A percentile compares a stretch with the other conserved stretches of the same genome.
Conservation (phyloP, 2,797 vertebrate species). For the Myotis planiceps region DNA sequence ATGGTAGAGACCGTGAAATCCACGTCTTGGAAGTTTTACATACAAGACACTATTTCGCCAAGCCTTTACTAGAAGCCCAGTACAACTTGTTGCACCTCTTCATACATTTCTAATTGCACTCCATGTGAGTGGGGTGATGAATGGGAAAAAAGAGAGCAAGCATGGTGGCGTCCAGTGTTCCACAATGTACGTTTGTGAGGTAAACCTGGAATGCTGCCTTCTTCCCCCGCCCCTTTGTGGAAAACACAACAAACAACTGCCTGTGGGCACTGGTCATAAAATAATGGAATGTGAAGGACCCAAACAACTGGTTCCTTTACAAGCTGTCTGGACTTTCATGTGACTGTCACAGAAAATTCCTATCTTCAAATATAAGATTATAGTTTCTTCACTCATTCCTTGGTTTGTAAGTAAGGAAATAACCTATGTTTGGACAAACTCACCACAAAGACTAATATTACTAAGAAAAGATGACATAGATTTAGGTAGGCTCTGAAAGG, state of each 20-base stretch:
- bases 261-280: neutral
- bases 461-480: neutral
- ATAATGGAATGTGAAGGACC: neutral
- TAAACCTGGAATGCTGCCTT: neutral
- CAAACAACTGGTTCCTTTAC: neutral
- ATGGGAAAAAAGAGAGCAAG: neutral
- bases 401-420: slow-evolving; percentile 5
- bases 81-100: neutral
- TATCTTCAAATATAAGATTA: neutral
- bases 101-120: neutral
- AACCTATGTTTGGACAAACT: neutral
- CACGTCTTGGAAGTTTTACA: neutral
- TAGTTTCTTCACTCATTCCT: neutral
- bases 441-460: neutral
- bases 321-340: neutral
- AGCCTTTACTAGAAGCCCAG: neutral
- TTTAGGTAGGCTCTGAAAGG: neutral
- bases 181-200: neutral
- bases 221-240: neutral
- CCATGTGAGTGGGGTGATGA: too few species aligned
- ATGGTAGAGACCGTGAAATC: neutral
- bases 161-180: accelerated
- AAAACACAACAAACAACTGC: neutral
- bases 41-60: neutral
- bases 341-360: neutral